These are phyloP conservation scores for Urosaurus nigricauda DNA, from an alignment of 2,797 vertebrate genomes.

Conservation along the genomic window DNA sequence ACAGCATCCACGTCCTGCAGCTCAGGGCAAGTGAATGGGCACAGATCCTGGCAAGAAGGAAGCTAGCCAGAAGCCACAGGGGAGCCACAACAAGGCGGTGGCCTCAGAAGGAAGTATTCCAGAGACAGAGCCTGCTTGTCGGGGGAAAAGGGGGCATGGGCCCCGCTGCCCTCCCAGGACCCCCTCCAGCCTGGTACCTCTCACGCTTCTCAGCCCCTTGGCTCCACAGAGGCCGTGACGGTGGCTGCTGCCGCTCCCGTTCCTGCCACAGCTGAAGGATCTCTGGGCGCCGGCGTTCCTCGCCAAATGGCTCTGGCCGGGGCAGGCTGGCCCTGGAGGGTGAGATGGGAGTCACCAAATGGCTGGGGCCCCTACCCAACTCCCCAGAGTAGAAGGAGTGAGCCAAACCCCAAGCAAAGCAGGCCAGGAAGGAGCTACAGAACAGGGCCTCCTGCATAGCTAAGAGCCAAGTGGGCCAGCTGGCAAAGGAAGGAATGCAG, in stretches of 20 bases:
- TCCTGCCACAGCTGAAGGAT: slow-evolving; percentile 90
- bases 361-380: too few relatives aligned
- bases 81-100: too few relatives aligned
- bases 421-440: too few relatives aligned
- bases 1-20: background rate
- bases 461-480: background rate
- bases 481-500: background rate
- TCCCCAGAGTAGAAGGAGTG: background rate
- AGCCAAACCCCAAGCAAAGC: background rate
- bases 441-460: background rate
- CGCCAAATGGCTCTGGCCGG: slow-evolving; percentile 61
- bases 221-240: slow-evolving; percentile 43
- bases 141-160: background rate
- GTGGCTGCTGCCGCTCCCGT: slow-evolving; percentile 80
- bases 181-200: background rate
- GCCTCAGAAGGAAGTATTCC: too few relatives aligned
- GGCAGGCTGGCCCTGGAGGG: background rate
- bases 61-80: too few relatives aligned
- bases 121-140: background rate
- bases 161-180: too few relatives aligned
- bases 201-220: background rate
- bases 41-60: too few relatives aligned
- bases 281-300: slow-evolving; percentile 85
- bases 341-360: background rate
- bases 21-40: too few relatives aligned